Percentiles rank a stretch among this genome's conserved stretches.
Evolutionary conservation across 1,140 invertebrate genomes (phyloP).

Genomic region (Cydia pomonella): DNA sequence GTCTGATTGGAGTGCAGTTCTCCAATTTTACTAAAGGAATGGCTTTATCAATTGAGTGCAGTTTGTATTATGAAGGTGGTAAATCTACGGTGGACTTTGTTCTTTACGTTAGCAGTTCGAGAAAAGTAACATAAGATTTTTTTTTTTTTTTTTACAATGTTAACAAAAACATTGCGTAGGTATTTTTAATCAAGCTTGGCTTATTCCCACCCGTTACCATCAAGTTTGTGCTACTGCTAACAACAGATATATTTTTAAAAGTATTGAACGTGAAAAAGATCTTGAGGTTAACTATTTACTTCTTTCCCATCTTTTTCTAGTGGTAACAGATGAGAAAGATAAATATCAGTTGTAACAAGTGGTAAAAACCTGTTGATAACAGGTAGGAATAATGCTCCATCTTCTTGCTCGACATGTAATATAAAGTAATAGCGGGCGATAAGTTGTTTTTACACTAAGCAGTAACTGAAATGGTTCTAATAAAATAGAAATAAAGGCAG

Average conservation of each 20-base stretch:
- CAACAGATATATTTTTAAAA: too few relatives aligned
- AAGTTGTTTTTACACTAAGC: neutral
- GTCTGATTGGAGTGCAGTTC: conserved; percentile 63
- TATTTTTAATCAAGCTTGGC: neutral
- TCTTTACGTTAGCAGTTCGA: conserved; percentile 54
- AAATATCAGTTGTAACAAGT: too few relatives aligned
- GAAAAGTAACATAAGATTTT: neutral
- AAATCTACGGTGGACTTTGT: conserved; percentile 58
- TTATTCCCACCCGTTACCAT: too few relatives aligned
- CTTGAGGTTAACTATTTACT: too few relatives aligned
- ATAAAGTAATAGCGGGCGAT: neutral
- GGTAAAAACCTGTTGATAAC: too few relatives aligned
- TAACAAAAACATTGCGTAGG: neutral
- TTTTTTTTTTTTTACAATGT: neutral
- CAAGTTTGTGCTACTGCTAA: too few relatives aligned
- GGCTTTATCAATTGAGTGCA: conserved; percentile 63
- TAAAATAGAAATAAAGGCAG: neutral
- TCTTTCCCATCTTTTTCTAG: too few relatives aligned
- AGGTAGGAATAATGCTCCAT: too few relatives aligned
- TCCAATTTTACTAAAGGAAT: conserved; percentile 62
- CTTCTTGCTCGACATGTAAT: neutral
- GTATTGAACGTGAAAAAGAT: too few relatives aligned
- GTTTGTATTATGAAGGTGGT: conserved; percentile 61
- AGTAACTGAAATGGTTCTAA: neutral
- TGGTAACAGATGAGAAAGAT: too few relatives aligned